phyloP scores from a whole-genome alignment of 2,113 vertebrate genomes.

The Alexandromys fortis region DNA sequence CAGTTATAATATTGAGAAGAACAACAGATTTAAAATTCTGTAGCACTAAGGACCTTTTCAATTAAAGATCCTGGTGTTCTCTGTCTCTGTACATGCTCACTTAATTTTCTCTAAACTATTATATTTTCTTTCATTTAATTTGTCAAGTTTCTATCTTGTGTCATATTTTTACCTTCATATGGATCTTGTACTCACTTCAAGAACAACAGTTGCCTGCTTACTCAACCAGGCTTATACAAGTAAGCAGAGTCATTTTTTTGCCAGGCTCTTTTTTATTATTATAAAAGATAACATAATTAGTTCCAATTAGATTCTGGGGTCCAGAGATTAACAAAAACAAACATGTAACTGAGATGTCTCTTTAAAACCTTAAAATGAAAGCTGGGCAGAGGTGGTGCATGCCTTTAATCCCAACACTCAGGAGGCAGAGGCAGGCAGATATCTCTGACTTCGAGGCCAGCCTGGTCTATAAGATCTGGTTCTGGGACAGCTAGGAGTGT shows the following conservation, averaged over 20 bases:
- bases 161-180: conserved; percentile 5
- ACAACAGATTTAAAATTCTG: not conserved
- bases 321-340: conserved; percentile 27
- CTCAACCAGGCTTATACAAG: not conserved
- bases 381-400: too few species aligned
- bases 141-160: not conserved
- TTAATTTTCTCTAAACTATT: conserved; percentile 2
- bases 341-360: not conserved
- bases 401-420: too few species aligned
- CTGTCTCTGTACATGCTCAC: not conserved
- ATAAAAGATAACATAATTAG: conserved; percentile 25
- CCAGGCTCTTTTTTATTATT: not conserved
- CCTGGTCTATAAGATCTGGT: too few species aligned
- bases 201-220: conserved; percentile 19
- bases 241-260: not conserved
- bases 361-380: conserved; percentile 25
- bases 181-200: conserved; percentile 2
- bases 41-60: not conserved
- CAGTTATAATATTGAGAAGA: not conserved
- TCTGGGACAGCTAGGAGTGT: too few species aligned
- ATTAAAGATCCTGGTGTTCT: not conserved
- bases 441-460: too few species aligned
- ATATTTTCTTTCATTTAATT: not conserved
- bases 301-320: conserved; percentile 8
- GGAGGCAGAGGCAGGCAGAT: too few species aligned